These are phyloP conservation scores for Nannobrachium achirus DNA, from an alignment of 2,113 vertebrate species.

Conservation along the genomic window DNA sequence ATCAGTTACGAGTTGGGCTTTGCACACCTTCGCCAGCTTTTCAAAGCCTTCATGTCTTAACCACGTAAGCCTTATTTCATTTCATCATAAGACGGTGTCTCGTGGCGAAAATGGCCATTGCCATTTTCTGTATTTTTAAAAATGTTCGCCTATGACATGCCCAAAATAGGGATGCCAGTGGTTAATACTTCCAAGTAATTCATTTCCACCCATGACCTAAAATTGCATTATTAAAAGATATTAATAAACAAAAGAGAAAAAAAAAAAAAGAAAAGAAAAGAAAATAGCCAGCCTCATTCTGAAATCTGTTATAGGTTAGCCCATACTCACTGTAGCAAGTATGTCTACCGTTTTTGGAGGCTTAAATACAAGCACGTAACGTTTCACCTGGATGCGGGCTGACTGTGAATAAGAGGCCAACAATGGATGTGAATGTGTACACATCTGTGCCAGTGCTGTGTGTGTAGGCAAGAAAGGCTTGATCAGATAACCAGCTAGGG, in stretches of 20 bases:
- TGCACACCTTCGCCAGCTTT: neutral
- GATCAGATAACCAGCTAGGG: slow-evolving; percentile 19
- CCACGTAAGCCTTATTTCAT: neutral
- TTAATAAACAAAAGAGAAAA: too few species aligned
- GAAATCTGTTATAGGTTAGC: slow-evolving; percentile 9
- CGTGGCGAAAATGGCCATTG: too few species aligned
- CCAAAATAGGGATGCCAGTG: neutral
- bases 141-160: neutral
- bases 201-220: too few species aligned
- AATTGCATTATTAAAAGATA: too few species aligned
- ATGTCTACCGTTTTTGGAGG: neutral
- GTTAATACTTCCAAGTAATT: too few species aligned
- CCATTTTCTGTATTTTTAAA: neutral
- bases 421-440: neutral
- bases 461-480: slow-evolving; percentile 6
- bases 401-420: slow-evolving; percentile 3
- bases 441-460: slow-evolving; percentile 1
- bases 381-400: slow-evolving; percentile 2
- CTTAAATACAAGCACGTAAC: neutral
- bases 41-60: slow-evolving; percentile 5
- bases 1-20: slow-evolving; percentile 20
- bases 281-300: neutral
- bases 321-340: slow-evolving; percentile 17
- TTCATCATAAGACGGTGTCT: too few species aligned
- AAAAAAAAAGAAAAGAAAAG: too few species aligned